Percentiles rank a stretch among this genome's conserved stretches.
phyloP scores from a whole-genome alignment of 2,888 invertebrate genomes.

The Autographa pulchrina region DNA sequence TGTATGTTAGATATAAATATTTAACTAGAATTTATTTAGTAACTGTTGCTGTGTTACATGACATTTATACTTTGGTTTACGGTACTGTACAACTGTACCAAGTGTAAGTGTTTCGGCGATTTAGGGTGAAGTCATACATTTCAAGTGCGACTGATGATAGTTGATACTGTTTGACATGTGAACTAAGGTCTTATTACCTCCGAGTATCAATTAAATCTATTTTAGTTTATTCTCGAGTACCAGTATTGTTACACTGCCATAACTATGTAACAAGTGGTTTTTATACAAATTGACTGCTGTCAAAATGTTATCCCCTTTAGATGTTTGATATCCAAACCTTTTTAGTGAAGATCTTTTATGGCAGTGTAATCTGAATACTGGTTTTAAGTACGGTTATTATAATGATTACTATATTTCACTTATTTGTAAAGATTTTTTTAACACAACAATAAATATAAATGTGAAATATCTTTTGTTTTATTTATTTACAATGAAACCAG shows the following conservation, averaged over 20 bases:
- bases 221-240: slow-evolving; percentile 77
- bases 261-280: slow-evolving; percentile 39
- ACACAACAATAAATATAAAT: slow-evolving; percentile 89
- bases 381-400: slow-evolving; percentile 82
- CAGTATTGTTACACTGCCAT: slow-evolving; percentile 73
- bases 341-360: slow-evolving; percentile 59
- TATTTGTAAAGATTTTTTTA: slow-evolving; percentile 89
- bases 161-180: slow-evolving; percentile 85
- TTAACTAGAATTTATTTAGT: slow-evolving; percentile 81
- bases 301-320: slow-evolving; percentile 47
- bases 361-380: slow-evolving; percentile 74
- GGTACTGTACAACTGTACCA: slow-evolving; percentile 71
- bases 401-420: slow-evolving; percentile 87
- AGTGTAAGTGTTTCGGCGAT: slow-evolving; percentile 67
- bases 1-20: slow-evolving; percentile 80
- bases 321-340: slow-evolving; percentile 58
- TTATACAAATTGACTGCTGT: slow-evolving; percentile 29
- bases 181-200: slow-evolving; percentile 88
- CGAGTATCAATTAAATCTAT: slow-evolving; percentile 88
- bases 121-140: slow-evolving; percentile 70
- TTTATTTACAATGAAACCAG: slow-evolving; percentile 55
- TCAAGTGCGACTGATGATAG: slow-evolving; percentile 84
- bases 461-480: slow-evolving; percentile 84
- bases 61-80: slow-evolving; percentile 70
- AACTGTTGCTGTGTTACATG: slow-evolving; percentile 82